Base-by-base conservation (phyloP, 2,888 invertebrate genomes). In the Cephus pygmeus region DNA sequence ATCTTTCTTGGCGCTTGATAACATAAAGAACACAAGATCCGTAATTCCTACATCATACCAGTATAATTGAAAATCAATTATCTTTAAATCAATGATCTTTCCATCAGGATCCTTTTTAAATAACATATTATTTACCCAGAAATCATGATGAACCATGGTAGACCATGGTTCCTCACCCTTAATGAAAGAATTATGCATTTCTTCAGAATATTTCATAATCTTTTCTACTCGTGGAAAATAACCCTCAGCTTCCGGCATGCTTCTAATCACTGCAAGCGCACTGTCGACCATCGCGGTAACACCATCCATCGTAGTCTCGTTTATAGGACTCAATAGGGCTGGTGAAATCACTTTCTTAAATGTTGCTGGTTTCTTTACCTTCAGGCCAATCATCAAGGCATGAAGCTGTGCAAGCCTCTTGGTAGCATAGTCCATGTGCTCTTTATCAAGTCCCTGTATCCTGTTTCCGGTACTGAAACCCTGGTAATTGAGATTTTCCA, bases 81-180 rank as follows among this genome's bases (percentile, higher is more conserved):
- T 91, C 76, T 91, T 91, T 87, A 91, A 87, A 30, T 86, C 87
- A 9, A 82, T 34, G 12, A 87, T 81, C 1, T 80, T 76, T 81
- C 86, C 85, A 2, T 80, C 77, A 15, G 86, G 83, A 73, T 88
- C 85, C 73, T 88, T 84, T 12, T 85, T 84, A 77, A 90, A 91
- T 88, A 92, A 86, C 88, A 92, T 91, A 75, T 92, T 92, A 83
- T 92, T 92, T 6, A 91, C 90, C 91, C 92, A 92, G 78, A 91
- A 91, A 79, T 92, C 91, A 69, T 86, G 86, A 79, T 92, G 92
- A 0, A 89, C 81, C 23, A 91, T 75, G 1, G 91, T 90, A 11
- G 83, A 83, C 90, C 91, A 91, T 0, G 86, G 88, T 75, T 90
- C 90, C 40, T 83, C 69, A 11, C 30, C 34, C 34, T 73, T 33